These are phyloP conservation scores for Bradypodion ventrale DNA, from an alignment of 2,797 vertebrate species.

Conservation along the genomic window DNA sequence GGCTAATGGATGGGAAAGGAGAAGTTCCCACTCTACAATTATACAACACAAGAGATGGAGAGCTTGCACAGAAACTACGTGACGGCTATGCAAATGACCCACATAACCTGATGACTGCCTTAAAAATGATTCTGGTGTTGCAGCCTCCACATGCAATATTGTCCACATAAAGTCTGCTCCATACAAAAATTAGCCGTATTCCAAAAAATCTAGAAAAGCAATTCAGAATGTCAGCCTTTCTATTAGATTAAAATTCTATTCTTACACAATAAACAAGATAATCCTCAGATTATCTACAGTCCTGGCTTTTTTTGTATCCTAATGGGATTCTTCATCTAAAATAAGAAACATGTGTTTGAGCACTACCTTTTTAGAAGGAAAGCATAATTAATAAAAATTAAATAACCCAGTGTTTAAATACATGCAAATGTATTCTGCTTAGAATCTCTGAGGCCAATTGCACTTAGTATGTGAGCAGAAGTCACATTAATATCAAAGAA, in stretches of 20 bases:
- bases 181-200: not conserved
- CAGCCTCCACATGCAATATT: not conserved
- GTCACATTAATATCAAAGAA: not conserved
- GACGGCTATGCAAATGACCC: not conserved
- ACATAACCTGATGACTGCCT: not conserved
- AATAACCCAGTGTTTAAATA: no score
- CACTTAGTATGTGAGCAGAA: not conserved
- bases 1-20: not conserved
- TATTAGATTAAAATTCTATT: not conserved
- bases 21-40: not conserved
- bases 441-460: accelerated
- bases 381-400: no score
- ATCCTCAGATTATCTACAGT: not conserved
- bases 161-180: not conserved
- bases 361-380: no score
- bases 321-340: not conserved
- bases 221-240: not conserved
- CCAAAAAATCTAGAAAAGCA: not conserved
- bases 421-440: not conserved
- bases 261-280: no score
- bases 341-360: not conserved
- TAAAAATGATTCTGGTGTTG: not conserved
- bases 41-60: not conserved
- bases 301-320: not conserved
- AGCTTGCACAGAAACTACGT: not conserved